A percentile compares a stretch with the other conserved stretches of the same genome.
These are phyloP conservation scores for Rotaria sp. DNA, from an alignment of 2,888 invertebrate genomes.

Conservation along the genomic window DNA sequence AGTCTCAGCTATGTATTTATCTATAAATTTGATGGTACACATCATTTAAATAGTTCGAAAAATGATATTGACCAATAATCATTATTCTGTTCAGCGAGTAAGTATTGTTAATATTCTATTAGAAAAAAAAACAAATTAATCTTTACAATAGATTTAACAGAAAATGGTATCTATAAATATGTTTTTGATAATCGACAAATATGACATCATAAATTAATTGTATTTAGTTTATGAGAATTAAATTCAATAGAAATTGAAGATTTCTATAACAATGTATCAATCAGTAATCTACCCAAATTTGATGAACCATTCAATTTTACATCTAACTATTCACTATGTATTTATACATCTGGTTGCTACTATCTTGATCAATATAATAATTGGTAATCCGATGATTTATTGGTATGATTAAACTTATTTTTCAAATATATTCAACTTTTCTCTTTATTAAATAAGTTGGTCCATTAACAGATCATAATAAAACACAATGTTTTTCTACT, in stretches of 20 bases:
- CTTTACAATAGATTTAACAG: no score
- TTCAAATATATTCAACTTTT: background rate
- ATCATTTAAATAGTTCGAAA: no score
- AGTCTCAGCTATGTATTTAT: slow-evolving; percentile 30
- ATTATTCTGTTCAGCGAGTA: slow-evolving; percentile 23
- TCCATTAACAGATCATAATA: slow-evolving; percentile 43
- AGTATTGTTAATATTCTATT: no score
- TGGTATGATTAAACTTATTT: slow-evolving; percentile 13
- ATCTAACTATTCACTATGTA: slow-evolving; percentile 15
- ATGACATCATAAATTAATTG: background rate
- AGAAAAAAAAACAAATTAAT: no score
- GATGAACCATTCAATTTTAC: background rate
- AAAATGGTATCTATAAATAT: no score
- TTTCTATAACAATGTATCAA: background rate
- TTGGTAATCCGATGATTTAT: background rate
- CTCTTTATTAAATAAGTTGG: slow-evolving; percentile 43
- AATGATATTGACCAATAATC: background rate
- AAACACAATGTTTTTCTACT: slow-evolving; percentile 42
- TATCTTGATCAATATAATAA: slow-evolving; percentile 17
- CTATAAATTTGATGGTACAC: no score
- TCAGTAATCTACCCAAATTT: no score
- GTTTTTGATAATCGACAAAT: no score
- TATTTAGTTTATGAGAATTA: background rate
- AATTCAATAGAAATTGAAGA: background rate
- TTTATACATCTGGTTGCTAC: slow-evolving; percentile 33